Conservation (phyloP, 2,888 invertebrate species). For the Kuschelorhynchus macadamiae region DNA sequence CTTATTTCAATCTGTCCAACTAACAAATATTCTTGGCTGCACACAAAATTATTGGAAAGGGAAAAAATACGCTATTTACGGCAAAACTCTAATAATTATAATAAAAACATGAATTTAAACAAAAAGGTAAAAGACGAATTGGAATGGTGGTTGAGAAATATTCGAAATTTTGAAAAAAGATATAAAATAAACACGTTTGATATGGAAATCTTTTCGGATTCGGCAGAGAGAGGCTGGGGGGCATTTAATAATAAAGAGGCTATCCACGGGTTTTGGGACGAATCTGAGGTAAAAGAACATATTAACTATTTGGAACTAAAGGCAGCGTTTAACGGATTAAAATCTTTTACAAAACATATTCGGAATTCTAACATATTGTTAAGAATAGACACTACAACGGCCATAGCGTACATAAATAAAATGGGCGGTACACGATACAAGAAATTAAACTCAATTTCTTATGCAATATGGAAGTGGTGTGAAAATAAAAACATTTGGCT, state of each 20-base stretch:
- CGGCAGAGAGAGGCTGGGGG: slow-evolving; percentile 6
- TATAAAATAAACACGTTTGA: too few species aligned
- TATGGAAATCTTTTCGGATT: background rate
- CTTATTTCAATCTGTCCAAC: background rate
- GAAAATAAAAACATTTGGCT: slow-evolving; percentile 17
- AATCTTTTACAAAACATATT: slow-evolving; percentile 15
- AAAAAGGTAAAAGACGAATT: too few species aligned
- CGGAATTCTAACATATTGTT: background rate
- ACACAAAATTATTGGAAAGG: background rate
- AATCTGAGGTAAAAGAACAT: slow-evolving; percentile 4
- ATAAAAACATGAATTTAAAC: too few species aligned
- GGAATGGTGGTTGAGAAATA: background rate
- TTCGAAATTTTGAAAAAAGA: slow-evolving; percentile 12
- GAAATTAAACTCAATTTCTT: background rate
- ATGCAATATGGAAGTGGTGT: background rate
- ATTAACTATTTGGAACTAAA: background rate
- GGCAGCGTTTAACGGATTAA: slow-evolving; percentile 7
- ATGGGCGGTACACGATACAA: slow-evolving; percentile 2
- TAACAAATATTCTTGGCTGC: background rate
- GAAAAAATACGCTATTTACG: background rate
- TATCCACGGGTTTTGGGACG: slow-evolving; percentile 8
- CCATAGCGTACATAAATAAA: slow-evolving; percentile 1
- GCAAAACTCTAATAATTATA: background rate
- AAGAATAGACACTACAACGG: background rate
- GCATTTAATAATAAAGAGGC: slow-evolving; percentile 7